phyloP scores from a whole-genome alignment of 2,797 vertebrate species.

The Ateles fusciceps region DNA sequence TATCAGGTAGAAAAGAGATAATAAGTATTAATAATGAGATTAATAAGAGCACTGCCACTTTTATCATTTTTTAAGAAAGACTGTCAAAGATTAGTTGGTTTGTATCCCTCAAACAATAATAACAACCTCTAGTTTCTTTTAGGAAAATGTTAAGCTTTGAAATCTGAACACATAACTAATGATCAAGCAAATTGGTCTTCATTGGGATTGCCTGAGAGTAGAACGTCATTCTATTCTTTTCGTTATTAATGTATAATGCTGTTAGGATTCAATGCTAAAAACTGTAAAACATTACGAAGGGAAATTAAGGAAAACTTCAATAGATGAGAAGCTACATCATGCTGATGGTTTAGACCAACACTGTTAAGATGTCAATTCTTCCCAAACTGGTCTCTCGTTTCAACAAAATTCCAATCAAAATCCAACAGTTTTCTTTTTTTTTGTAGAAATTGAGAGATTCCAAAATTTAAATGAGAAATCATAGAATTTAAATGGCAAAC shows the following conservation, averaged over 20 bases:
- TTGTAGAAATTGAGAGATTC: neutral
- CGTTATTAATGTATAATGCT: neutral
- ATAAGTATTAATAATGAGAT: neutral
- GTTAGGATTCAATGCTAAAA: neutral
- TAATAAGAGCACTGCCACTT: neutral
- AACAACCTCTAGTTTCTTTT: neutral
- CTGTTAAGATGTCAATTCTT: neutral
- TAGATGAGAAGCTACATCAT: neutral
- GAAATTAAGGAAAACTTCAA: neutral
- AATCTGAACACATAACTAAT: neutral
- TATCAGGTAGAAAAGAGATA: neutral
- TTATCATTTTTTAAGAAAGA: neutral
- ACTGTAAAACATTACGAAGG: neutral
- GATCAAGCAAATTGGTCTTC: neutral
- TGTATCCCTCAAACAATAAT: neutral
- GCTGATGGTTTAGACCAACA: neutral
- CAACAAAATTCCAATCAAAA: constrained; percentile 4
- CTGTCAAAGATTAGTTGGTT: neutral
- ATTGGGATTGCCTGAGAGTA: neutral
- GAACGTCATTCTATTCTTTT: neutral
- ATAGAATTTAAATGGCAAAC: neutral
- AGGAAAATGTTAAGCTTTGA: neutral
- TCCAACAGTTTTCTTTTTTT: neutral
- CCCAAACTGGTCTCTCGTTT: neutral
- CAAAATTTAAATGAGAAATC: neutral